These are phyloP conservation scores for Ectropis grisescens DNA, from an alignment of 1,140 invertebrate species.

Conservation along the genomic window DNA sequence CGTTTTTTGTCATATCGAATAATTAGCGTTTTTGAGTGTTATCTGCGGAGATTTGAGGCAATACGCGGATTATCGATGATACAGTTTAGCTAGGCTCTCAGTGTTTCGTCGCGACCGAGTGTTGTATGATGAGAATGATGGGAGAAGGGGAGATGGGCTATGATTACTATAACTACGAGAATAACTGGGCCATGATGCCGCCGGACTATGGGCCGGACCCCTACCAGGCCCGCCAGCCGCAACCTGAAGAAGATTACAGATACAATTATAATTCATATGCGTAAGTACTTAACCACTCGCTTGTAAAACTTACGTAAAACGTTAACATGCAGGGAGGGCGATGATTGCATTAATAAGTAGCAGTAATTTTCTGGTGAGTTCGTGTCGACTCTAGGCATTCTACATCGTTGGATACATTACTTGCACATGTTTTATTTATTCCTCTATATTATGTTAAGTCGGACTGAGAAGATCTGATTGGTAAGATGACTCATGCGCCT, in stretches of 20 bases:
- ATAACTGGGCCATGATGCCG: conserved; percentile 77
- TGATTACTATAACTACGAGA: conserved; percentile 75
- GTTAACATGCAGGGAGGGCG: too few species aligned
- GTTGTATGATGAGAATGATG: conserved; percentile 67
- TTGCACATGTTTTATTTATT: too few species aligned
- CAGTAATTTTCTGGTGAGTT: too few species aligned
- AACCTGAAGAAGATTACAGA: conserved; percentile 70
- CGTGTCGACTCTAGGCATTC: too few species aligned
- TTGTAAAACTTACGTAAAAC: too few species aligned
- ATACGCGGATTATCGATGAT: not conserved
- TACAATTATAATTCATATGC: conserved; percentile 63
- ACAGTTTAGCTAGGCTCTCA: too few species aligned
- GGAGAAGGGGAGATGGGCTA: conserved; percentile 60
- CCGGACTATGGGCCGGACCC: conserved; percentile 72
- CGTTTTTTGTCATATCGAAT: conserved; percentile 4
- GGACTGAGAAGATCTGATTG: too few species aligned
- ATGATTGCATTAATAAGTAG: too few species aligned
- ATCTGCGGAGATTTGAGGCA: conserved; percentile 2
- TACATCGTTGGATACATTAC: too few species aligned
- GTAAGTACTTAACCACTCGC: too few species aligned
- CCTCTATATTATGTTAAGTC: too few species aligned
- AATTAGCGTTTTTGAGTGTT: conserved; percentile 6
- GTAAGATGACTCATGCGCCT: too few species aligned
- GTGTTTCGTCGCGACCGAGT: not conserved
- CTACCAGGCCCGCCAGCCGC: conserved; percentile 58